Evolutionary conservation across 2,797 vertebrate genomes (phyloP), one percentile per base, ranked within the genome.

Genomic region (Pelochelys cantorii): DNA sequence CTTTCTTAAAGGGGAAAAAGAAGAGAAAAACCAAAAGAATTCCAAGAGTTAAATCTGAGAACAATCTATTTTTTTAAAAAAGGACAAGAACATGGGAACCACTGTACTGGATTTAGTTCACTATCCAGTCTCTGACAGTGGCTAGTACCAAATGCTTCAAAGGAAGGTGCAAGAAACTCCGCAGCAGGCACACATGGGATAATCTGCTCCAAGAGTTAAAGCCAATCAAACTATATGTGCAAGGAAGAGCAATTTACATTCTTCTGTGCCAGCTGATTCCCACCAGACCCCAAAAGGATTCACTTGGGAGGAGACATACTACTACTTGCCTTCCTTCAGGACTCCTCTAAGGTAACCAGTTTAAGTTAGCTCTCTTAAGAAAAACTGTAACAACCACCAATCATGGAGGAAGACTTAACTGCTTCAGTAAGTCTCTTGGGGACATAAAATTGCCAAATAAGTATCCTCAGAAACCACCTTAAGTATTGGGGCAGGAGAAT

Each of bases 131-230:
- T 42, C 74, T 25, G 37, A 75, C 37, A 75, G 42, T 48, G 37
- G 23, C 42, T 12, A 27, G 37, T 48, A 48, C 37, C 42, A 42
- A 25, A 42, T 48, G 23, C 42, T 48, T 25, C 42, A 75, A 20
- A 48, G 25, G 12, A 48, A 48, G 25, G 25, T 25, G 23, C n/a
- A 68, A 68, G 65, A 95, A 57, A 96, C 83, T 23, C 20, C 2
- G 4, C 79, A 89, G 37, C 79, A n/a, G 59, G 71, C 91, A 84
- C 13, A 71, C 87, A 55, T 48, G 31, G 90, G 54, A 92, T 92
- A 96, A 94, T 94, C 92, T 81, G 86, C 84, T 79, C 79, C 54
- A 9, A 89, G 89, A 92, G 94, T 95, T 90, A 93, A 55, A 34
- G 62, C 83, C 80, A 86, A 34, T 83, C 71, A 92, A 85, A 90